Conservation (phyloP, 2,797 vertebrate species). For the Peromyscus attwateri region DNA sequence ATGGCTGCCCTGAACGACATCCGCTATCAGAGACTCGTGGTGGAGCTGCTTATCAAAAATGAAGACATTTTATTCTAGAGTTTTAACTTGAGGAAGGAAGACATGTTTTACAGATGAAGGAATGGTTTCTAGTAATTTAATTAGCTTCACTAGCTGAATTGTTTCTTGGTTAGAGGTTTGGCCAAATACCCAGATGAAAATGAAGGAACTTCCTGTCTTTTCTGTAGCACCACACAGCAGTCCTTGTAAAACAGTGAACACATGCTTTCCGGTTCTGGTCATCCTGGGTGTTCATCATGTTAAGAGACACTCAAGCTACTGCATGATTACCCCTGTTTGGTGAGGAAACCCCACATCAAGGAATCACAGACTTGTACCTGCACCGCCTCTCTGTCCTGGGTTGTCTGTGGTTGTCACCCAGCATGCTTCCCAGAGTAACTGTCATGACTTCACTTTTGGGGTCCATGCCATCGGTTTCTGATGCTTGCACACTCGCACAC, state of each 20-base stretch:
- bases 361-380: constrained; percentile 89
- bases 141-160: constrained; percentile 86
- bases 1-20: constrained; percentile 98
- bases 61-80: constrained; percentile 97
- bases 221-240: constrained; percentile 88
- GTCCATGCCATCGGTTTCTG: constrained; percentile 89
- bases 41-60: constrained; percentile 98
- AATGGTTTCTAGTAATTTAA: constrained; percentile 90
- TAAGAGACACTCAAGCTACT: constrained; percentile 90
- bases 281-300: constrained; percentile 91
- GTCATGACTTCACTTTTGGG: constrained; percentile 91
- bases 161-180: constrained; percentile 87
- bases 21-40: constrained; percentile 99
- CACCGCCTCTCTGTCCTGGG: constrained; percentile 89
- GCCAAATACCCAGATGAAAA: constrained; percentile 91
- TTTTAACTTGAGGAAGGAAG: constrained; percentile 84
- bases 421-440: constrained; percentile 93
- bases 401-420: constrained; percentile 92
- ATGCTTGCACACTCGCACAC: constrained; percentile 85
- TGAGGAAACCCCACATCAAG: constrained; percentile 91
- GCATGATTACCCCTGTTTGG: constrained; percentile 95
- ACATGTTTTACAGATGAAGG: constrained; percentile 89
- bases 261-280: constrained; percentile 88
- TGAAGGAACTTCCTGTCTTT: constrained; percentile 89
- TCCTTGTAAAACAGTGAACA: constrained; percentile 90